These are phyloP conservation scores for Luperina testacea DNA, from an alignment of 2,888 invertebrate species.

Conservation along the genomic window DNA sequence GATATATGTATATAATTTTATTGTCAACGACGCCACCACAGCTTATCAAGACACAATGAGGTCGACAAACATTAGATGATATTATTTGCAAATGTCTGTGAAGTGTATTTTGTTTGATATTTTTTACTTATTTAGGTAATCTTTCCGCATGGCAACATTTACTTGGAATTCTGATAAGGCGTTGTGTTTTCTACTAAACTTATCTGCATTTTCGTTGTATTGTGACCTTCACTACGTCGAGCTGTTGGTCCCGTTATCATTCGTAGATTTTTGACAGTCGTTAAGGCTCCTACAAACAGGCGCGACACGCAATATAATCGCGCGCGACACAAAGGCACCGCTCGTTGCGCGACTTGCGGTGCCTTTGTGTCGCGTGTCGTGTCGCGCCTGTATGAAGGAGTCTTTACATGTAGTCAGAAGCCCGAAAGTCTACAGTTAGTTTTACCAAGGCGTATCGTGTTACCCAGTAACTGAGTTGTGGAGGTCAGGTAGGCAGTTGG, in stretches of 20 bases:
- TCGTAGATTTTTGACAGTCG: background rate
- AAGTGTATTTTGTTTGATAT: background rate
- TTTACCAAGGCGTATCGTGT: background rate
- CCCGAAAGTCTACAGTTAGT: background rate
- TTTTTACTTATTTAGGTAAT: background rate
- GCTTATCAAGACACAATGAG: background rate
- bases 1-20: background rate
- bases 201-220: background rate
- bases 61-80: slow-evolving; percentile 6
- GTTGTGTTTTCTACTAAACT: background rate
- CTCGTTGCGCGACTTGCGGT: too few relatives aligned
- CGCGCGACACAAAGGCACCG: too few relatives aligned
- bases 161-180: background rate
- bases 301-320: too few relatives aligned
- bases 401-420: background rate
- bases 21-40: background rate
- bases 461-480: background rate
- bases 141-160: slow-evolving; percentile 1
- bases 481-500: background rate
- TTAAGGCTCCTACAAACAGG: too few relatives aligned
- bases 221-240: background rate
- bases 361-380: too few relatives aligned
- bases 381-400: too few relatives aligned
- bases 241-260: background rate
- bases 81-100: slow-evolving; percentile 12